Percentiles rank a stretch among this genome's conserved stretches.
phyloP scores from a whole-genome alignment of 1,140 invertebrate genomes.

The Sinella curviseta region DNA sequence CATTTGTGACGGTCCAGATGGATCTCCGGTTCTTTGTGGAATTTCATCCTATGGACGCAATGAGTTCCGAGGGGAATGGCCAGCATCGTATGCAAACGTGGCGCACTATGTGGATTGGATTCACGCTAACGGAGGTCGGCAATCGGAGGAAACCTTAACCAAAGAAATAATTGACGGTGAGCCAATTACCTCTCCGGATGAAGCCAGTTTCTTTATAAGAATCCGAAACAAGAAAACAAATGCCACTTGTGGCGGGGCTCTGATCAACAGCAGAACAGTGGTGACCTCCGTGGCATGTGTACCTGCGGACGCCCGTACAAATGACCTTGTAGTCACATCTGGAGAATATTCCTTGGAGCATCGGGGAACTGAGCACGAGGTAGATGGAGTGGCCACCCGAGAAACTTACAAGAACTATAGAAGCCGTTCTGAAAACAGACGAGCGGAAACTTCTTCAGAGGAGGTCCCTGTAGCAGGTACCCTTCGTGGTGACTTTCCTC shows the following conservation, averaged over 20 bases:
- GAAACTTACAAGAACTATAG: slow-evolving; percentile 12
- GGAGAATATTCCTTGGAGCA: background rate
- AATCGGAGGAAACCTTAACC: background rate
- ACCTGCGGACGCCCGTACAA: background rate
- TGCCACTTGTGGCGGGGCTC: background rate
- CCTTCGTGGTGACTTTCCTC: background rate
- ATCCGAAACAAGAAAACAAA: slow-evolving; percentile 10
- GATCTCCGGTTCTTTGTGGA: slow-evolving; percentile 15
- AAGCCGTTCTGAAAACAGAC: background rate
- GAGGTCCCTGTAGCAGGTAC: background rate
- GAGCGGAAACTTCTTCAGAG: background rate
- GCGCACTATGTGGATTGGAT: slow-evolving; percentile 5
- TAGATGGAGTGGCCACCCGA: background rate
- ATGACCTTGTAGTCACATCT: background rate
- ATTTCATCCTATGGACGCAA: slow-evolving; percentile 11
- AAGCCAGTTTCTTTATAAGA: slow-evolving; percentile 15
- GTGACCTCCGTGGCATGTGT: background rate
- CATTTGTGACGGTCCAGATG: background rate
- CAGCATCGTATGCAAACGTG: background rate
- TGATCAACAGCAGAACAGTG: background rate
- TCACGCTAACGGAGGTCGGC: background rate
- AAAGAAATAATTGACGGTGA: background rate
- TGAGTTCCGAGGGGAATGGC: slow-evolving; percentile 12
- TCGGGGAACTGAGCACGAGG: background rate
- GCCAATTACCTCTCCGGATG: slow-evolving; percentile 3